Base-by-base conservation (phyloP, 2,113 vertebrate species). In the Psittacula cyanocephala region DNA sequence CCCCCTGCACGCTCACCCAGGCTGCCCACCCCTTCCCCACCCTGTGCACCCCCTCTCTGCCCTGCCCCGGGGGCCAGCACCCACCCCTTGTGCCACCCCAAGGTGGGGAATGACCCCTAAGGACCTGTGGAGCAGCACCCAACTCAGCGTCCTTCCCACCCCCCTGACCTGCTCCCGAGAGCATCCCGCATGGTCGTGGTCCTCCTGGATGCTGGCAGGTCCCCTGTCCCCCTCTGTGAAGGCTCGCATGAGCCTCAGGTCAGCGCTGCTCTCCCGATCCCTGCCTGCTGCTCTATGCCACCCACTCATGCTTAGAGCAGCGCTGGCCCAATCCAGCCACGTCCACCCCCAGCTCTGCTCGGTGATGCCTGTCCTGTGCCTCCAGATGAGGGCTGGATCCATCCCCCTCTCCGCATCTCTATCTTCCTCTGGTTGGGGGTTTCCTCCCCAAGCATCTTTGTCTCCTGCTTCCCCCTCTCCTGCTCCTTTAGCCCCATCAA, bases 21-120 rank as follows among this genome's bases (percentile, higher is more conserved):
- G 39, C 81, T 96, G 81, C 94, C 91, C 91, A 92, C 77, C 44
- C 89, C 50, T 50, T 94, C 47, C 74, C 87, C 93, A 46, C 1
- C 1, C 3, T 41, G 27, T 33, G 35, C 57, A 59, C 52, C 64
- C 87, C 44, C 25, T 27, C 64, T 81, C 24, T 65, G 33, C 59
- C 57, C 69, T 41, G 28, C 62, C 67, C 52, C 1, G 3, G 23
- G 37, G 81, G 46, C 50, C 70, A 0, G 2, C 39, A 41, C 50
- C 69, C 75, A 41, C 44, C 46, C 46, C 11, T 64, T 10, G 20
- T 46, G 52, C 63, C 49, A 52, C 50, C 47, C 39, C n/a, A 49
- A 3, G 14, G 3, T 6, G 4, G 77, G 60, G 24, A 35, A 52
- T 69, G 70, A 80, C 31, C 75, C 85, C 83, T 35, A 10, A 60